Evolutionary conservation across 2,888 invertebrate species (phyloP).

Genomic region (Lysandra coridon): DNA sequence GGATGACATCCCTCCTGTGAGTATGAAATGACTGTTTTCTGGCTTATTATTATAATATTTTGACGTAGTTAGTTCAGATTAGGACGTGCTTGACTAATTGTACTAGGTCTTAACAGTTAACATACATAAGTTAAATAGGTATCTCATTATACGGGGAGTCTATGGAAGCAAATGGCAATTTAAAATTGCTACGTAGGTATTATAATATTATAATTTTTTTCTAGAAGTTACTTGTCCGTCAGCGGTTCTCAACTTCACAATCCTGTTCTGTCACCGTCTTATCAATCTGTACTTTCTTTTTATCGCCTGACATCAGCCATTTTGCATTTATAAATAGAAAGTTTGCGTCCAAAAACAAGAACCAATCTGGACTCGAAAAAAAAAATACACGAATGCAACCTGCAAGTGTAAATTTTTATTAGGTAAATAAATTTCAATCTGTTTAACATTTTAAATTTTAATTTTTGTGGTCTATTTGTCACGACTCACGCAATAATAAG

Average conservation of each 20-base stretch:
- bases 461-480: background rate
- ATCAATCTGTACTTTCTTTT: slow-evolving; percentile 25
- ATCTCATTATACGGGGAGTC: too few relatives aligned
- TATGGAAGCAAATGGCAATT: too few relatives aligned
- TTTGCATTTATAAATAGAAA: slow-evolving; percentile 22
- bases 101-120: too few relatives aligned
- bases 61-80: too few relatives aligned
- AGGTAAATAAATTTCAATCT: background rate
- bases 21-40: too few relatives aligned
- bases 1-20: too few relatives aligned
- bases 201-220: too few relatives aligned
- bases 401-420: background rate
- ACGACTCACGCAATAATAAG: background rate
- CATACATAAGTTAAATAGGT: too few relatives aligned
- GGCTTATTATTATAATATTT: too few relatives aligned
- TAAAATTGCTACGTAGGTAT: too few relatives aligned
- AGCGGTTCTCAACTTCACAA: background rate
- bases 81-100: too few relatives aligned
- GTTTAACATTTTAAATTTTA: background rate
- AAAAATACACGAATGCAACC: background rate
- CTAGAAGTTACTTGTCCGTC: background rate
- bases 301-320: slow-evolving; percentile 12
- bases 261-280: slow-evolving; percentile 27
- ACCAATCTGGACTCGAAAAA: slow-evolving; percentile 4
- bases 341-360: slow-evolving; percentile 7